These are phyloP conservation scores for Noctuana brunneofusca DNA, from an alignment of 2,888 invertebrate species.

Conservation along the genomic window DNA sequence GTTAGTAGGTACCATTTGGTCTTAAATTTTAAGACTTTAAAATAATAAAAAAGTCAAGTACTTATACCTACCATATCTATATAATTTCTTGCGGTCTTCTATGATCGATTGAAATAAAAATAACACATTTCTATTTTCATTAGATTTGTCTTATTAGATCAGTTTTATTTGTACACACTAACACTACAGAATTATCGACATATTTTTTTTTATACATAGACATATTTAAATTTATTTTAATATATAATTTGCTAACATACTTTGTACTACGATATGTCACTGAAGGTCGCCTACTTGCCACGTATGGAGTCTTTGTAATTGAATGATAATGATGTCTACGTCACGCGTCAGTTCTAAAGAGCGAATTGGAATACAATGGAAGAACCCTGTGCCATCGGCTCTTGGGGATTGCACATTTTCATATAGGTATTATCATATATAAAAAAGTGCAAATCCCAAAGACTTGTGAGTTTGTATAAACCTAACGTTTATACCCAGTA, in stretches of 20 bases:
- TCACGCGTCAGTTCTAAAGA: constrained; percentile 19
- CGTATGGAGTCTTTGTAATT: constrained; percentile 60
- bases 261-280: constrained; percentile 19
- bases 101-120: too few species aligned
- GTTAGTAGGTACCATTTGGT: too few species aligned
- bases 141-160: background rate
- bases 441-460: background rate
- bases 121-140: background rate
- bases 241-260: constrained; percentile 21
- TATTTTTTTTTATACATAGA: background rate
- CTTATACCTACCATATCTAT: too few species aligned
- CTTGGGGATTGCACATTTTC: constrained; percentile 17
- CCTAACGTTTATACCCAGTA: too few species aligned
- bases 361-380: constrained; percentile 25
- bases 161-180: background rate
- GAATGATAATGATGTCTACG: constrained; percentile 55
- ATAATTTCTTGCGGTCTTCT: too few species aligned
- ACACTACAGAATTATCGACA: background rate
- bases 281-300: constrained; percentile 60
- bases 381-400: constrained; percentile 9
- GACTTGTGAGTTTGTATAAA: too few species aligned
- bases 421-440: background rate
- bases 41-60: too few species aligned
- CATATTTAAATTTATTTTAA: background rate
- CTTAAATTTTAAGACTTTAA: too few species aligned